phyloP scores from a whole-genome alignment of 2,113 vertebrate genomes.

The Neoarius graeffei region DNA sequence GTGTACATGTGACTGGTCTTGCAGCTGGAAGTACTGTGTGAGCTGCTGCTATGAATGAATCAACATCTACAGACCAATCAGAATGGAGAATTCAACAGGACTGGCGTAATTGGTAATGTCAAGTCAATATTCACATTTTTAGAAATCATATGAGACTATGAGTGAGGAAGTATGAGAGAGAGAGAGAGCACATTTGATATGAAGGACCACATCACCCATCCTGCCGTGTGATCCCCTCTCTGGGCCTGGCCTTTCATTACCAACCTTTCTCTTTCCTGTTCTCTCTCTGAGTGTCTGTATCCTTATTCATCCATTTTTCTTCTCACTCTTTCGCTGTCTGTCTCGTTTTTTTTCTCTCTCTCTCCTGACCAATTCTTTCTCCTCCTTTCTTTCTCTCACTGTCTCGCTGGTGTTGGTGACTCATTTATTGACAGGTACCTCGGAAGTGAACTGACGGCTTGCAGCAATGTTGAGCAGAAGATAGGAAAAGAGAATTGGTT shows the following conservation, averaged over 20 bases:
- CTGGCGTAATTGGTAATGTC: background rate
- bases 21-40: background rate
- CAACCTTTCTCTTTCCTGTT: constrained; percentile 55
- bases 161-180: background rate
- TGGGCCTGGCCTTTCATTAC: constrained; percentile 23
- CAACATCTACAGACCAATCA: background rate
- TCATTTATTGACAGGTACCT: constrained; percentile 52
- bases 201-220: background rate
- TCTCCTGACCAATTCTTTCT: background rate
- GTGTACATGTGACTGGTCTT: background rate
- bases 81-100: background rate
- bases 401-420: constrained; percentile 54
- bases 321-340: constrained; percentile 46
- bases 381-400: constrained; percentile 50
- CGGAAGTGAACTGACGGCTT: constrained; percentile 34
- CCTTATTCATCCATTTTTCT: constrained; percentile 13
- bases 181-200: background rate
- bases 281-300: constrained; percentile 33
- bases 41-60: background rate
- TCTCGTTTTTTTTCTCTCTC: constrained; percentile 18
- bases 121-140: background rate
- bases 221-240: background rate
- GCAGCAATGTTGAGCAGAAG: constrained; percentile 29
- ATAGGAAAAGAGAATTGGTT: constrained; percentile 26
- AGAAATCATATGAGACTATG: background rate